Evolutionary conservation across 2,888 invertebrate genomes (phyloP).

Genomic region (Pristionchus entomophagus): DNA sequence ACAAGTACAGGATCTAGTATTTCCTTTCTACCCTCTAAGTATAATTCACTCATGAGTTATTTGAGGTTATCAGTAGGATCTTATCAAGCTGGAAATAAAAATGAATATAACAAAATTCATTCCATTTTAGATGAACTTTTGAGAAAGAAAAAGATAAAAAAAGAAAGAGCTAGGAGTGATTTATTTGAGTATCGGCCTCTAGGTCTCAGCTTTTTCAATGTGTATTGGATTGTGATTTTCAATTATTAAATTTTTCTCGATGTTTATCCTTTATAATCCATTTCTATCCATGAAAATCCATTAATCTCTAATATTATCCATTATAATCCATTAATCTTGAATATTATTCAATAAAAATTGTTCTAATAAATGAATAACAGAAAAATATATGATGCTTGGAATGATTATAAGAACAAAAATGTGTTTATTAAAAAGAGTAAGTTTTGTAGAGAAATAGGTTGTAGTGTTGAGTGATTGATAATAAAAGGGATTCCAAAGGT

Average conservation of each 20-base stretch:
- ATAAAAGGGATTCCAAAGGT: too few relatives aligned
- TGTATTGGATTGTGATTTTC: too few relatives aligned
- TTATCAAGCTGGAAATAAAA: constrained; percentile 62
- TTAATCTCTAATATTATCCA: too few relatives aligned
- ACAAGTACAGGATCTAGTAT: not conserved
- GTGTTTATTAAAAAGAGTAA: constrained; percentile 47
- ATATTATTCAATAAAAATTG: too few relatives aligned
- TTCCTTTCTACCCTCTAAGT: constrained; percentile 51
- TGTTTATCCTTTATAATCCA: too few relatives aligned
- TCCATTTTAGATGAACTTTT: constrained; percentile 57
- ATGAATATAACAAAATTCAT: constrained; percentile 60
- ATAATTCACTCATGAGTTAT: constrained; percentile 54
- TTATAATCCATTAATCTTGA: too few relatives aligned
- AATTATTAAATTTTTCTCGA: too few relatives aligned
- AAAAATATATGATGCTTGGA: not conserved
- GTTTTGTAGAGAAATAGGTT: too few relatives aligned
- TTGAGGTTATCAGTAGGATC: constrained; percentile 54
- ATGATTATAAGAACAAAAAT: constrained; percentile 49
- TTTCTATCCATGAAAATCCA: too few relatives aligned
- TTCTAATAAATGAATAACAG: too few relatives aligned
- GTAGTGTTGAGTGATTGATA: too few relatives aligned
- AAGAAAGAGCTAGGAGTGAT: constrained; percentile 52
- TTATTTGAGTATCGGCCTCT: constrained; percentile 54
- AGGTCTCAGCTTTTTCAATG: too few relatives aligned
- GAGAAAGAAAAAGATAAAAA: constrained; percentile 49